Conservation (phyloP, 2,113 vertebrate species). For the Apeltes quadracus region DNA sequence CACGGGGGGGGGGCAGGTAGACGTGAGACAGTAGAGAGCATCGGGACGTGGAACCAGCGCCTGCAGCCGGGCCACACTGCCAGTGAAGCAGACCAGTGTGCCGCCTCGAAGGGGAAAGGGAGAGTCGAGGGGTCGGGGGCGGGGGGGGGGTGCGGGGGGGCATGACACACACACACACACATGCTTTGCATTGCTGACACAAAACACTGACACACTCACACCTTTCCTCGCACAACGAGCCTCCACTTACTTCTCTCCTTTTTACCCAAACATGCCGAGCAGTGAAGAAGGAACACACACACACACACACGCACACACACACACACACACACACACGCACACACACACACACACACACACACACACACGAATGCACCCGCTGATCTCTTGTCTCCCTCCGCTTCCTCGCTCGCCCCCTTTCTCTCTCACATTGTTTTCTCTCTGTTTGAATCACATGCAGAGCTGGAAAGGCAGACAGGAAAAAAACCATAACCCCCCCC, state of each 20-base stretch:
- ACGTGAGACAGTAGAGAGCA: slow-evolving; percentile 26
- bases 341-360: slow-evolving; percentile 15
- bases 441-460: slow-evolving; percentile 65
- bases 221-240: slow-evolving; percentile 26
- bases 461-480: slow-evolving; percentile 55
- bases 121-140: background rate
- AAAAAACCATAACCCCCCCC: slow-evolving; percentile 31
- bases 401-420: slow-evolving; percentile 51
- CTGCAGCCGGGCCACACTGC: slow-evolving; percentile 64
- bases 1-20: slow-evolving; percentile 32
- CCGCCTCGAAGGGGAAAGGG: slow-evolving; percentile 70
- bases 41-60: slow-evolving; percentile 45
- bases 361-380: slow-evolving; percentile 53
- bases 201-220: slow-evolving; percentile 29
- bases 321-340: slow-evolving; percentile 16
- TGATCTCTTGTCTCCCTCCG: slow-evolving; percentile 63
- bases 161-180: slow-evolving; percentile 38
- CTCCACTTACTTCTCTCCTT: slow-evolving; percentile 58
- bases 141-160: background rate
- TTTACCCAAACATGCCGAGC: slow-evolving; percentile 56
- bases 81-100: slow-evolving; percentile 80
- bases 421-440: slow-evolving; percentile 66
- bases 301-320: slow-evolving; percentile 1
- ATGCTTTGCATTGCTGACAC: background rate
- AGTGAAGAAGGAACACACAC: slow-evolving; percentile 18